phyloP scores from a whole-genome alignment of 2,888 invertebrate species.

The Agonum fuliginosum region DNA sequence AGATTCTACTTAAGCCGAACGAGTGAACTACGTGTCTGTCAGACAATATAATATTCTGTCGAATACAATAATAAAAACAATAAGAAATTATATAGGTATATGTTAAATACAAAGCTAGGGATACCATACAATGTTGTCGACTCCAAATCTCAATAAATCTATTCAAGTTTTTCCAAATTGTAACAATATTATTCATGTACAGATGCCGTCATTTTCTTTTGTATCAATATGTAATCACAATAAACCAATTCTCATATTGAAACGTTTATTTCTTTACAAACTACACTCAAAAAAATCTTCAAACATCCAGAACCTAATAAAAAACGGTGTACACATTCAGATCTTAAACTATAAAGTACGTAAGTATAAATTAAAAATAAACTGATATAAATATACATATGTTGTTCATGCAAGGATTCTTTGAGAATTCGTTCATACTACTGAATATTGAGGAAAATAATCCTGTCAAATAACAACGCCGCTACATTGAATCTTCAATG shows the following conservation, averaged over 20 bases:
- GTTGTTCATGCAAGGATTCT: too few species aligned
- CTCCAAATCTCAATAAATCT: too few species aligned
- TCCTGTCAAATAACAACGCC: too few species aligned
- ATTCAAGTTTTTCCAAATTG: background rate
- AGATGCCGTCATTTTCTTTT: constrained; percentile 41
- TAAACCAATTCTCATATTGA: constrained; percentile 43
- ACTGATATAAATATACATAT: too few species aligned
- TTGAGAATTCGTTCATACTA: too few species aligned
- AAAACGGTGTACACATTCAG: background rate
- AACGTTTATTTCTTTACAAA: background rate
- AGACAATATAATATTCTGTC: constrained; percentile 51
- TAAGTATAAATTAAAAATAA: too few species aligned
- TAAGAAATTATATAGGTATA: constrained; percentile 48
- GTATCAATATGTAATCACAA: constrained; percentile 40
- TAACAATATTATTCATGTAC: constrained; percentile 16
- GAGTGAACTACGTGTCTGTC: constrained; percentile 1
- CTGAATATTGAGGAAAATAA: too few species aligned
- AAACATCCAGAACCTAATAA: background rate
- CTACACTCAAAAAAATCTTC: background rate
- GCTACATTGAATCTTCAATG: too few species aligned
- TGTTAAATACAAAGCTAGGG: constrained; percentile 13
- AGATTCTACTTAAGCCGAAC: background rate
- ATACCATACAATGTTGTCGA: constrained; percentile 26
- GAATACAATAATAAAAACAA: constrained; percentile 50
- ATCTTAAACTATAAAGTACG: too few species aligned